phyloP scores from a whole-genome alignment of 2,113 vertebrate species.

The Onychostoma macrolepis region DNA sequence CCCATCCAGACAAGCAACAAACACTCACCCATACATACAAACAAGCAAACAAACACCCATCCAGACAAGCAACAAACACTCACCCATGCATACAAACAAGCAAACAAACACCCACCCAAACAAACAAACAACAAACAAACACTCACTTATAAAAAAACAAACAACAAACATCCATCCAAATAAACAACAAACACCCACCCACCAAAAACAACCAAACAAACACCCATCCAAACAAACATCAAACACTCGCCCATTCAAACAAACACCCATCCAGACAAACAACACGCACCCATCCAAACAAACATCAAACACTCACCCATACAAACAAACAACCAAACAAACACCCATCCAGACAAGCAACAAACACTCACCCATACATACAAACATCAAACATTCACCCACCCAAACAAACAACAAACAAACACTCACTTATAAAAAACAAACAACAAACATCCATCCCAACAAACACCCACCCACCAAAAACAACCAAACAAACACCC shows the following conservation, averaged over 20 bases:
- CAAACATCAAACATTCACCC: neutral
- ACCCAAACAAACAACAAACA: neutral
- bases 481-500: too few relatives aligned
- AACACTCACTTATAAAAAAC: neutral
- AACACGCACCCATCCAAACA: neutral
- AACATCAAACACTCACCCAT: neutral
- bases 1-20: too few relatives aligned
- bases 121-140: neutral
- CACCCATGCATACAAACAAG: too few relatives aligned
- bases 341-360: neutral
- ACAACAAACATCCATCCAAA: neutral
- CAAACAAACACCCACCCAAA: too few relatives aligned
- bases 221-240: neutral
- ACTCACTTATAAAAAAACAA: neutral
- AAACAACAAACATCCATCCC: neutral
- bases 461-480: neutral
- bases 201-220: neutral
- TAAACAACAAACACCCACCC: neutral
- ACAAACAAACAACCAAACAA: neutral
- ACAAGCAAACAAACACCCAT: neutral
- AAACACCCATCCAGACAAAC: neutral
- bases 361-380: neutral
- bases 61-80: neutral
- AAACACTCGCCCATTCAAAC: too few relatives aligned
- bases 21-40: neutral